Evolutionary conservation across 2,797 vertebrate species (phyloP).

Genomic region (Ispidina picta): DNA sequence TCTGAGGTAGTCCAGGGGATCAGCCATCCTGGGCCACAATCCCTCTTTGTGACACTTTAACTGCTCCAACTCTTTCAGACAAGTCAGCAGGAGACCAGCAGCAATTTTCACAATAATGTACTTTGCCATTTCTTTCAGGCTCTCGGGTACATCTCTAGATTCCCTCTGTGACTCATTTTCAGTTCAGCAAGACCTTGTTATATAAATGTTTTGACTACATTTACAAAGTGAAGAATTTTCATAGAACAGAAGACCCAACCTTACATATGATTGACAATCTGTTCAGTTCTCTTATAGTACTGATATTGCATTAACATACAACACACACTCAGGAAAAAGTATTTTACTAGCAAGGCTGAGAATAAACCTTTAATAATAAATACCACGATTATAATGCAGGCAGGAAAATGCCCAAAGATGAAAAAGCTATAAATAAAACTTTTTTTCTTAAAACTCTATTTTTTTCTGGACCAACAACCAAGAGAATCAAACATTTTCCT

Average conservation of each 20-base stretch:
- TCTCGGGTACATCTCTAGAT: background rate
- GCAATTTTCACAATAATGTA: background rate
- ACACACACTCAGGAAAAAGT: background rate
- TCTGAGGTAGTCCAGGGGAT: background rate
- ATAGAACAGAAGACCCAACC: background rate
- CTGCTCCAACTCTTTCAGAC: background rate
- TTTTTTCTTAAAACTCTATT: background rate
- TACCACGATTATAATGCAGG: background rate
- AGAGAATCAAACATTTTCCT: background rate
- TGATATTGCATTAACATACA: background rate
- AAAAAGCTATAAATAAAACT: background rate
- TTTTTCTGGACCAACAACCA: background rate
- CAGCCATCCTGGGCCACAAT: background rate
- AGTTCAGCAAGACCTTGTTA: constrained; percentile 16
- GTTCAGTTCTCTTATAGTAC: background rate
- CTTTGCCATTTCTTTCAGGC: background rate
- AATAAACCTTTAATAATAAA: background rate
- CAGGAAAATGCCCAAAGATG: background rate
- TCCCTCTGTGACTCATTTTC: background rate
- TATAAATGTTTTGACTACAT: constrained; percentile 38
- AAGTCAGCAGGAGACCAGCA: background rate
- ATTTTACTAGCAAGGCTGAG: background rate
- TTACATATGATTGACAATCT: background rate
- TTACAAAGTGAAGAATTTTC: constrained; percentile 8
- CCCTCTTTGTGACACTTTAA: background rate